These are phyloP conservation scores for Scytalopus superciliaris DNA, from an alignment of 2,113 vertebrate genomes.

Conservation along the genomic window DNA sequence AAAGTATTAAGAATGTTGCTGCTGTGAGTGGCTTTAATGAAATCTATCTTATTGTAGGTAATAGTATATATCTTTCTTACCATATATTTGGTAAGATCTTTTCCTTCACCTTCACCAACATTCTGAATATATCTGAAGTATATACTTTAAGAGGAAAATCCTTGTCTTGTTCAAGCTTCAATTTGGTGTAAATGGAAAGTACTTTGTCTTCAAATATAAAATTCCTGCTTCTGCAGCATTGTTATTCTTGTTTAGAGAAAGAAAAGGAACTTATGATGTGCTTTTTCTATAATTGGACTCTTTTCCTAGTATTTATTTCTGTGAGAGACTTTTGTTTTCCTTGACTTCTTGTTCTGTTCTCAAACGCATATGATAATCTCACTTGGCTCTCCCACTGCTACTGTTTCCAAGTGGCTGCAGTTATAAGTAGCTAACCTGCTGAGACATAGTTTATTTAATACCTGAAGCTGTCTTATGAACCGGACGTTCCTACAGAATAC, in stretches of 20 bases:
- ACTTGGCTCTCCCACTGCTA: conserved; percentile 21
- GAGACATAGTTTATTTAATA: conserved; percentile 38
- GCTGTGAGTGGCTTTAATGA: neutral
- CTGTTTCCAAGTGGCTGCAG: conserved; percentile 33
- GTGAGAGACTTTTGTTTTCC: conserved; percentile 9
- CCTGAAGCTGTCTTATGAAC: neutral
- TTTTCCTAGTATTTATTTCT: conserved; percentile 38
- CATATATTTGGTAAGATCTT: neutral
- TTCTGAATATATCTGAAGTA: neutral
- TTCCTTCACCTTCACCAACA: neutral
- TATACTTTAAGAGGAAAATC: neutral
- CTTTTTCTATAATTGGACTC: neutral
- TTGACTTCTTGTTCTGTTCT: conserved; percentile 5
- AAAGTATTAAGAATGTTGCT: neutral
- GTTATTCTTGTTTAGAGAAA: neutral
- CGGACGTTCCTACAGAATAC: neutral
- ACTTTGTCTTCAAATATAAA: conserved; percentile 6
- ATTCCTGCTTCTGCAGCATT: neutral
- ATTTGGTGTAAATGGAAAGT: conserved; percentile 1
- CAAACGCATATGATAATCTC: conserved; percentile 6
- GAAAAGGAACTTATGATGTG: neutral
- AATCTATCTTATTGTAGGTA: fast-evolving
- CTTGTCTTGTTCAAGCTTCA: neutral
- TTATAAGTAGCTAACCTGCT: conserved; percentile 40
- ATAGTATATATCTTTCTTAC: neutral